Evolutionary conservation across 53 echinoderm and acorn worm genomes (phyloP).

Genomic region (Patiria pectinifera): DNA sequence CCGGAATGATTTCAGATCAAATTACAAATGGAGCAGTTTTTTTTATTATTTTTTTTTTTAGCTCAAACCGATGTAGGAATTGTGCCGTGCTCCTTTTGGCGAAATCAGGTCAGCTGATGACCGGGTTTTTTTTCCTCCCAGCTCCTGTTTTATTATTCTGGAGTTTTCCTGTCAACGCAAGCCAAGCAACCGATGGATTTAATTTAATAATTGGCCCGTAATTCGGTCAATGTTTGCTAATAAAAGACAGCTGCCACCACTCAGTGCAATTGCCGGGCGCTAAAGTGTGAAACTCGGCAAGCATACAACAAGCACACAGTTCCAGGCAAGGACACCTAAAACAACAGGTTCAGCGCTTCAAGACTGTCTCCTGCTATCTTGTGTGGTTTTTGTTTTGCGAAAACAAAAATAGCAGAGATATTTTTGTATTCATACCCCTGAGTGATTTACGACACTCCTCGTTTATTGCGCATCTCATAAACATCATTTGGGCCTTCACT

Average conservation of each 20-base stretch:
- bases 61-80: neutral
- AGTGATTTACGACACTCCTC: too few species aligned
- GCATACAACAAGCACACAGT: neutral
- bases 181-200: neutral
- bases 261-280: neutral
- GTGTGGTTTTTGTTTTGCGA: neutral
- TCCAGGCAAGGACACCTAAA: neutral
- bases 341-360: neutral
- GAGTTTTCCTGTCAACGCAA: neutral
- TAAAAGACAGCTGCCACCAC: conserved; percentile 33
- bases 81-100: neutral
- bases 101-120: conserved; percentile 6
- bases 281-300: neutral
- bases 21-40: neutral
- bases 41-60: neutral
- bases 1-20: neutral
- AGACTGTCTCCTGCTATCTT: neutral
- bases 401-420: neutral
- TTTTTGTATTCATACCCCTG: neutral
- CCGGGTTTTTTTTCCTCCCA: neutral
- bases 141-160: too few species aligned
- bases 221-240: conserved; percentile 35
- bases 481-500: too few species aligned
- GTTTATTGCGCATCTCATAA: too few species aligned
- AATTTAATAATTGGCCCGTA: conserved; percentile 38